phyloP scores from a whole-genome alignment of 2,113 vertebrate species.

The Uria aalge region DNA sequence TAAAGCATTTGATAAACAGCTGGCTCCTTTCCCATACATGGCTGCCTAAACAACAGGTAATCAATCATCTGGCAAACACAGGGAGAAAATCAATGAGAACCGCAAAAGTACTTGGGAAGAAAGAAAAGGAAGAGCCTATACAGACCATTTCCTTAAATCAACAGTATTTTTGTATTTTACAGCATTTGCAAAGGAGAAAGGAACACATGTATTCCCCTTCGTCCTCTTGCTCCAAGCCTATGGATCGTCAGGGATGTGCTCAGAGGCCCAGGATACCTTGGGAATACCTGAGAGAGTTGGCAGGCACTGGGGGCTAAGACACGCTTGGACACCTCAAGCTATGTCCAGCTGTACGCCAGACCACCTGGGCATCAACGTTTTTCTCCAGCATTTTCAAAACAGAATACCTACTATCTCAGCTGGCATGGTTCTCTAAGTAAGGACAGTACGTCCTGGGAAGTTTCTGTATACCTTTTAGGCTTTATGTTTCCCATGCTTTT shows the following conservation, averaged over 20 bases:
- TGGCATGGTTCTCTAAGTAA: not conserved
- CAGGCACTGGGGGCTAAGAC: not conserved
- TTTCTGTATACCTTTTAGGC: not conserved
- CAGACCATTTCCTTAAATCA: not conserved
- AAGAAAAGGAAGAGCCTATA: not conserved
- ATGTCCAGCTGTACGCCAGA: not conserved
- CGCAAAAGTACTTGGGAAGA: not conserved
- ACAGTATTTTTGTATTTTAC: not conserved
- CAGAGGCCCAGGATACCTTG: not conserved
- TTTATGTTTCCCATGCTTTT: not conserved
- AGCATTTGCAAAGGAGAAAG: not conserved
- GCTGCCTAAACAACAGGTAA: not conserved
- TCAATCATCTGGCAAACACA: not conserved
- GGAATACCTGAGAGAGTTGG: not conserved
- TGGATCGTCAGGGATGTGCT: not conserved
- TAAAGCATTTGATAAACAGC: not conserved
- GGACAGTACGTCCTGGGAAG: not conserved
- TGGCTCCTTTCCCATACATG: not conserved
- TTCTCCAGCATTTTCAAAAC: not conserved
- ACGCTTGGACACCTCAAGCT: not conserved
- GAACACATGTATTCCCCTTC: not conserved
- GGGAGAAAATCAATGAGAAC: not conserved
- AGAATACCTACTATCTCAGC: not conserved
- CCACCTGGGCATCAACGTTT: not conserved
- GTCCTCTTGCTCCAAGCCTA: not conserved